A percentile compares a stretch with the other conserved stretches of the same genome.
phyloP scores from a whole-genome alignment of 2,113 vertebrate genomes.

The Embiotoca jacksoni region DNA sequence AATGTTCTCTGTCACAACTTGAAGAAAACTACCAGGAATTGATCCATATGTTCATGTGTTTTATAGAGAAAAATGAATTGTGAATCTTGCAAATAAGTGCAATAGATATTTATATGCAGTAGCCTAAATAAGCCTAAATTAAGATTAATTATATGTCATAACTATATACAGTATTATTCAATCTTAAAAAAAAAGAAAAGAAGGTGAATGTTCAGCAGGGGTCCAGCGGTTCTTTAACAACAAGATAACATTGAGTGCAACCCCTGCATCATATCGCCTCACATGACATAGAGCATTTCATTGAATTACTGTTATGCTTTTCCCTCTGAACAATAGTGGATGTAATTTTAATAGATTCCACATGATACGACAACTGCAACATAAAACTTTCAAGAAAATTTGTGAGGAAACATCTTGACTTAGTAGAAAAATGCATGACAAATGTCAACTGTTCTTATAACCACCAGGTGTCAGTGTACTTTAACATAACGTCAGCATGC shows the following conservation, averaged over 20 bases:
- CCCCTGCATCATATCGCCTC: background rate
- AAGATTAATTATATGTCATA: too few species aligned
- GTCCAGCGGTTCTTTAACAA: too few species aligned
- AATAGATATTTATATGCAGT: background rate
- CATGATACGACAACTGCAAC: background rate
- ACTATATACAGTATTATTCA: background rate
- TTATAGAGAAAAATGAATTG: background rate
- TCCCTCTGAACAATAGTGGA: background rate
- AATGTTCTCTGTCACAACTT: background rate
- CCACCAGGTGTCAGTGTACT: conserved; percentile 76
- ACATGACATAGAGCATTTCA: background rate
- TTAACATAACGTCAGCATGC: background rate
- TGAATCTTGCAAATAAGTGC: background rate
- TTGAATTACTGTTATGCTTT: background rate
- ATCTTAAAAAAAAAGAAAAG: conserved; percentile 24
- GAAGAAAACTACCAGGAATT: background rate
- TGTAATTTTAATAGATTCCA: conserved; percentile 1
- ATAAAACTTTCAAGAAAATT: background rate
- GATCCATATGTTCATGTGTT: background rate
- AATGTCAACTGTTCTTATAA: background rate
- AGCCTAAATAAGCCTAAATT: too few species aligned
- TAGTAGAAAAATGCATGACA: background rate
- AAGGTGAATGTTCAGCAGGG: background rate
- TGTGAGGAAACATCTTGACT: background rate
- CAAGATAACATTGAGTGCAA: too few species aligned